Conservation (phyloP, 2,113 vertebrate species). For the Vombatus ursinus region DNA sequence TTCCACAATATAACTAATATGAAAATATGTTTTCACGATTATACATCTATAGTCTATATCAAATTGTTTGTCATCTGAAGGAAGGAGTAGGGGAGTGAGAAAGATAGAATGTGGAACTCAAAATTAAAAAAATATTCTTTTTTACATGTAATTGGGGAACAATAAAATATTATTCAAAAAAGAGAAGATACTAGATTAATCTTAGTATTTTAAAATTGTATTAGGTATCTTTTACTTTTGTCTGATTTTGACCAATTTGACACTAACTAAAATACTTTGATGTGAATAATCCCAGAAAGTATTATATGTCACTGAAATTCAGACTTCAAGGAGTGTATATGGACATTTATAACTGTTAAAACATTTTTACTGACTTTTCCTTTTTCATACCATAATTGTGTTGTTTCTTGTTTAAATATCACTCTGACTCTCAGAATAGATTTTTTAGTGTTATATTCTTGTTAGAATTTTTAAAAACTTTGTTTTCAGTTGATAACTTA, state of each 20-base stretch:
- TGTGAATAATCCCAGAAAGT: neutral
- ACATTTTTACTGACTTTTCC: neutral
- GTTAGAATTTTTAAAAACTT: neutral
- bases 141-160: no score
- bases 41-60: no score
- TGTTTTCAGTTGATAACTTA: neutral
- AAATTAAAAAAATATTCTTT: no score
- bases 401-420: neutral
- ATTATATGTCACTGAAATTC: neutral
- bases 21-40: no score
- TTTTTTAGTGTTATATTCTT: neutral
- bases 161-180: no score
- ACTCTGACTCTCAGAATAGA: neutral
- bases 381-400: neutral
- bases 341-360: neutral
- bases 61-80: no score
- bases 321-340: neutral
- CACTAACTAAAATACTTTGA: neutral
- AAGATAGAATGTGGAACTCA: no score
- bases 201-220: no score
- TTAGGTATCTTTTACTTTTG: neutral
- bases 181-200: no score
- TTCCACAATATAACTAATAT: no score
- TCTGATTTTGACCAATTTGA: neutral
- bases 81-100: no score